These are phyloP conservation scores for Odontesthes bonariensis DNA, from an alignment of 2,113 vertebrate genomes.

Conservation along the genomic window DNA sequence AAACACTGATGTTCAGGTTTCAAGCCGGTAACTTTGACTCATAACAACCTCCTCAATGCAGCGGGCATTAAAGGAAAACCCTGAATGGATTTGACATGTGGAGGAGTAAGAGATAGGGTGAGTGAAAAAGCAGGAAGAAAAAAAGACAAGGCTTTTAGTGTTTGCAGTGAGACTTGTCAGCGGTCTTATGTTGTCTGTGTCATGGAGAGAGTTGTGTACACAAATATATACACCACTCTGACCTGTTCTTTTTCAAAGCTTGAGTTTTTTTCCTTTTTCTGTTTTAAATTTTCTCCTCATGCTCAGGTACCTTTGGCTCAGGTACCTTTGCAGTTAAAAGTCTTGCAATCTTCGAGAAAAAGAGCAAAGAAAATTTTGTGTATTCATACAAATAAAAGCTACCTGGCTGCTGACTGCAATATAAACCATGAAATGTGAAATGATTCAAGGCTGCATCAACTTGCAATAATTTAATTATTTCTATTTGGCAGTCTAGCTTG, in stretches of 20 bases:
- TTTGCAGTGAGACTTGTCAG: conserved; percentile 25
- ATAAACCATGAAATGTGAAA: too few species aligned
- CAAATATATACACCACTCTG: conserved; percentile 12
- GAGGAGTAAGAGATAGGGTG: conserved; percentile 47
- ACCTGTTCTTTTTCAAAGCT: background rate
- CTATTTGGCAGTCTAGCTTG: too few species aligned
- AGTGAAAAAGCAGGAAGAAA: background rate
- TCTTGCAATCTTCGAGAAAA: background rate
- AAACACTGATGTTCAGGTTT: conserved; percentile 51
- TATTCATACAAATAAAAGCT: background rate
- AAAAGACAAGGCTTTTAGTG: conserved; percentile 25
- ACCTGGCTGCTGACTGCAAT: background rate
- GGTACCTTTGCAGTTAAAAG: background rate
- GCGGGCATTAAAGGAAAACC: conserved; percentile 49
- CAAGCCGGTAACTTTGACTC: conserved; percentile 50
- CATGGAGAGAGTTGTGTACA: background rate
- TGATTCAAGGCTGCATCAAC: too few species aligned
- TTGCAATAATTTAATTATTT: too few species aligned
- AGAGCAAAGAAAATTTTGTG: background rate
- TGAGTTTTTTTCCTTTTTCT: background rate
- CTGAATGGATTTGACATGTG: conserved; percentile 51
- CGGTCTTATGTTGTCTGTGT: background rate
- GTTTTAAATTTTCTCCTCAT: background rate
- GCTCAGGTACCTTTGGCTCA: too few species aligned
- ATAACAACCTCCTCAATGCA: conserved; percentile 43